Base-by-base conservation (phyloP, 2,797 vertebrate species). In the Orestias chungarensis region DNA sequence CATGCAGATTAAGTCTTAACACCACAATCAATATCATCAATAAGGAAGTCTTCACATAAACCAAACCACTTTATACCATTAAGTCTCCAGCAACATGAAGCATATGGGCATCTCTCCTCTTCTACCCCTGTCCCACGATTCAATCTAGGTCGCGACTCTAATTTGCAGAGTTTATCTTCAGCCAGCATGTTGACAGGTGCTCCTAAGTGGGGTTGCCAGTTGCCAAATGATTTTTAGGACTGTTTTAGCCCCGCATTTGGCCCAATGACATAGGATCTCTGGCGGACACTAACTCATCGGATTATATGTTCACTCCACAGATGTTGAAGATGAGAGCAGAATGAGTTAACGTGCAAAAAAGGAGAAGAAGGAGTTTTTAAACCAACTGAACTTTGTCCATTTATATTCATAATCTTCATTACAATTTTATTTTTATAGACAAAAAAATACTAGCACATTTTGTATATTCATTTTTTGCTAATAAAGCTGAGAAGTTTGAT, bases 161-260 rank as follows among this genome's bases (percentile, higher is more conserved):
- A 96, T 96, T 96, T 95, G 92, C 89, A 82, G 83, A 95, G 93
- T 97, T 97, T 96, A 95, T 96, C 95, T 96, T 95, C 93, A 86
- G 95, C 93, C 94, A 94, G 93, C 93, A 78, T 94, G 78, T 95
- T 96, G 95, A 96, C 95, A 96, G 96, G 94, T 95, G 94, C 92
- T 95, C 93, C 95, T 96, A 95, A 97, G 95, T 95, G 94, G 94
- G 82, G 94, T 62, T 94, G 95, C 94, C 93, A 90, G 94, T 94
- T 94, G 95, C 95, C 96, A 97, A 96, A 96, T 94, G 94, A 95
- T 96, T 97, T 97, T 97, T 97, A 97, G 96, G 96, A 96, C 96
- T 95, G 93, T 96, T 96, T 96, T 95, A 95, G 95, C 93, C 93
- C 91, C 90, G 94, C 95, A 96, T 97, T 97, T 95, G 94, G 95